Percentiles rank a stretch among this genome's conserved stretches.
Conservation (phyloP, 2,888 invertebrate genomes). For the Macaria liturata region DNA sequence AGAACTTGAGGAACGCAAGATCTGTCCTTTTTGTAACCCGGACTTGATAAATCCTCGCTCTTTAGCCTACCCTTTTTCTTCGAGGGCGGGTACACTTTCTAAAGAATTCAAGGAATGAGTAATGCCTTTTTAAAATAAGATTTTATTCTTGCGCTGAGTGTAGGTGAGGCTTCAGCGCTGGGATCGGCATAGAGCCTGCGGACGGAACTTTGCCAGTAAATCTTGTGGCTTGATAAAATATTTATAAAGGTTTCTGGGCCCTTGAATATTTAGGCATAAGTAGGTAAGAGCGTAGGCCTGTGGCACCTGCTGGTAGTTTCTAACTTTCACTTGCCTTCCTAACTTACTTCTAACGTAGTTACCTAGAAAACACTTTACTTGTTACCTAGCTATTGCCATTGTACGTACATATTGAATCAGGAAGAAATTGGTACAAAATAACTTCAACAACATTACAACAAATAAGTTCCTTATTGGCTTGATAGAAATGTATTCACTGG, state of each 20-base stretch:
- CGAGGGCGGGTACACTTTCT: conserved; percentile 3
- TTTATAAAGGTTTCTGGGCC: conserved; percentile 10
- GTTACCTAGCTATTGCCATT: no score
- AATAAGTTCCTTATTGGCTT: no score
- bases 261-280: conserved; percentile 11
- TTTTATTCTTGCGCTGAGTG: conserved; percentile 5
- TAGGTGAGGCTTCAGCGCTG: neutral
- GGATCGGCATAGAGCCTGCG: neutral
- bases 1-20: conserved; percentile 10
- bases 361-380: no score
- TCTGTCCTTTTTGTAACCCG: conserved; percentile 13
- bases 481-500: no score
- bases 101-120: conserved; percentile 11
- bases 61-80: conserved; percentile 11
- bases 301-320: no score
- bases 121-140: conserved; percentile 8
- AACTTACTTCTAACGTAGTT: no score
- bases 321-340: no score
- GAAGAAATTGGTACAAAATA: no score
- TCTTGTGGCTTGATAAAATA: conserved; percentile 6
- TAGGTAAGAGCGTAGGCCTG: no score
- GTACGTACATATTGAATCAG: no score
- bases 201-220: conserved; percentile 1
- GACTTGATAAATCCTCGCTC: conserved; percentile 8
- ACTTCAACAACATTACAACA: no score